These are phyloP conservation scores for Limnothrissa miodon DNA, from an alignment of 2,113 vertebrate species.

Conservation along the genomic window DNA sequence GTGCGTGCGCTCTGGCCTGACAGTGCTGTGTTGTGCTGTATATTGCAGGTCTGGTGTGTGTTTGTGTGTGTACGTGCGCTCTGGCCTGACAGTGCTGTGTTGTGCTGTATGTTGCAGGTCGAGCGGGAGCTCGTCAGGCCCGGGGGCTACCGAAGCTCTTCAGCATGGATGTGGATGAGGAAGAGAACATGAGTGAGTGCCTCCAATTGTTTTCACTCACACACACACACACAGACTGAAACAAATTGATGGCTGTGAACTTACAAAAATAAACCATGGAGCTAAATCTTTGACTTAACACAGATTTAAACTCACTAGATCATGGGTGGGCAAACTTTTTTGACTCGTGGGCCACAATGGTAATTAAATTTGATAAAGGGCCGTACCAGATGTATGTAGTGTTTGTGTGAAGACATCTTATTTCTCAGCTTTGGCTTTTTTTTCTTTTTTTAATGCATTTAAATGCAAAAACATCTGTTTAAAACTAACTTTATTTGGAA, in stretches of 20 bases:
- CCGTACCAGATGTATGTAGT: too few relatives aligned
- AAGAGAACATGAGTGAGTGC: conserved; percentile 97
- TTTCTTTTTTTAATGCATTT: too few relatives aligned
- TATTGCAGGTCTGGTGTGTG: conserved; percentile 73
- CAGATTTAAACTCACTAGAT: neutral
- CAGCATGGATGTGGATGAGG: conserved; percentile 90
- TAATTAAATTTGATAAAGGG: too few relatives aligned
- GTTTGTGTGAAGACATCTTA: too few relatives aligned
- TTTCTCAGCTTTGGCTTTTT: too few relatives aligned
- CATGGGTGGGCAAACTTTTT: neutral
- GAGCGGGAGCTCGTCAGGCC: conserved; percentile 67
- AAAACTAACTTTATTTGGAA: too few relatives aligned
- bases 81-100: neutral
- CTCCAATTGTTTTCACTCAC: neutral
- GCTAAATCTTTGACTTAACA: neutral
- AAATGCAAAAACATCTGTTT: too few relatives aligned
- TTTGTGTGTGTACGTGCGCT: neutral
- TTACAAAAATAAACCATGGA: neutral
- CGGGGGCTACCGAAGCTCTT: conserved; percentile 73
- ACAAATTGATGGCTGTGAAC: conserved; percentile 22
- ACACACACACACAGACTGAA: neutral
- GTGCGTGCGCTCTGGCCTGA: neutral
- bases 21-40: conserved; percentile 48
- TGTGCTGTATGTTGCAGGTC: conserved; percentile 76
- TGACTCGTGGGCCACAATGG: too few relatives aligned